Evolutionary conservation across 2,888 invertebrate genomes (phyloP).

Genomic region (Lithophane ornitopus): DNA sequence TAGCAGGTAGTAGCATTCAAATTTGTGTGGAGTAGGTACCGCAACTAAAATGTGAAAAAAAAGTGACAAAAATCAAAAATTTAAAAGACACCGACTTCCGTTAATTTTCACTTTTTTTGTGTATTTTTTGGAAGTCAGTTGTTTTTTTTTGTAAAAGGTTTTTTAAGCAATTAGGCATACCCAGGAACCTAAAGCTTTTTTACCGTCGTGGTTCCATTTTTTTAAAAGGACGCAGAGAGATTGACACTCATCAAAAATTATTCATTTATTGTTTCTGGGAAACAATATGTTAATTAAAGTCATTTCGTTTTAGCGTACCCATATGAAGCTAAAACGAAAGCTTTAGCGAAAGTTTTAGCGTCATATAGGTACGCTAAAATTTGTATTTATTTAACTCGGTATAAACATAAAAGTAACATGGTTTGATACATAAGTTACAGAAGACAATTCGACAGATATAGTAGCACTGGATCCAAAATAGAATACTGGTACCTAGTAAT

Average conservation of each 20-base stretch:
- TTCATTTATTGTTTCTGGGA: neutral
- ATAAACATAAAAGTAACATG: neutral
- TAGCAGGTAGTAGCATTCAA: no score
- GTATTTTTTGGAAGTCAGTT: no score
- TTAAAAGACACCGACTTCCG: no score
- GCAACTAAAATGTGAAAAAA: no score
- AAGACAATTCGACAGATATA: neutral
- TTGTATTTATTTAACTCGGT: neutral
- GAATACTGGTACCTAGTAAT: constrained; percentile 1
- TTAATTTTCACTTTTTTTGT: no score
- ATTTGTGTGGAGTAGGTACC: no score
- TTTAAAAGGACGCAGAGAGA: neutral
- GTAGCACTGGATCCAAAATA: constrained; percentile 2
- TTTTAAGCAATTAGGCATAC: neutral
- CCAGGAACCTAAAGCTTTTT: neutral
- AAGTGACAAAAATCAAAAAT: no score
- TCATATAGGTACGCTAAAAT: no score
- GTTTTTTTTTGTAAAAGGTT: no score
- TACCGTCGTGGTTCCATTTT: neutral
- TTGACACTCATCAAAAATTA: neutral
- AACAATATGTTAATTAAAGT: neutral
- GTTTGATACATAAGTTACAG: neutral
- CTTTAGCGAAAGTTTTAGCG: no score
- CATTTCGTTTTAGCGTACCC: neutral
- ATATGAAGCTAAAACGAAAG: no score